Conservation (phyloP, 2,888 invertebrate genomes). For the Pocota personata region DNA sequence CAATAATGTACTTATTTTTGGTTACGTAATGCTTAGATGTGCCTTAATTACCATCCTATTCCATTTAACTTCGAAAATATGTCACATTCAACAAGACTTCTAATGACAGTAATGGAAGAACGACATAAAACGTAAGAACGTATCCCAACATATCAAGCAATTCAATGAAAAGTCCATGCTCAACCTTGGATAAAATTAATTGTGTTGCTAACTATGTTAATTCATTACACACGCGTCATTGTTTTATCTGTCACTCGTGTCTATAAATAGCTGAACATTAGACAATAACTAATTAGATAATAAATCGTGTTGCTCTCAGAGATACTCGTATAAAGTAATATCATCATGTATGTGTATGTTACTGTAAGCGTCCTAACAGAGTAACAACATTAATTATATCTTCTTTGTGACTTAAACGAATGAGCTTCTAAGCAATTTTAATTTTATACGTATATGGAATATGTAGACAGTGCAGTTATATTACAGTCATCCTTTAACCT, state of each 20-base stretch:
- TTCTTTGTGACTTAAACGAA: background rate
- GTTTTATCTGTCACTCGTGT: conserved; percentile 19
- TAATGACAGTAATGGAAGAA: background rate
- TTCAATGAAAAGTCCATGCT: background rate
- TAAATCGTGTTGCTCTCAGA: conserved; percentile 9
- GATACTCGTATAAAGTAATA: background rate
- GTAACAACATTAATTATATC: conserved; percentile 13
- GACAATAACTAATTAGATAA: conserved; percentile 37
- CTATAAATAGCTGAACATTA: conserved; percentile 24
- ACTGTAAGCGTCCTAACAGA: background rate
- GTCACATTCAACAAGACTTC: background rate
- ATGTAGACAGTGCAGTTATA: background rate
- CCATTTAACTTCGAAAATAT: background rate
- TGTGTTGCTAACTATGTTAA: conserved; percentile 10
- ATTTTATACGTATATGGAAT: background rate
- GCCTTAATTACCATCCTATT: background rate
- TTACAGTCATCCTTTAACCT: background rate
- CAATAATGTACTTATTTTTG: too few relatives aligned
- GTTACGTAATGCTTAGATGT: background rate
- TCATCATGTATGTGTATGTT: conserved; percentile 6
- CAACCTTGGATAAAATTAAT: conserved; percentile 18
- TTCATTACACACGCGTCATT: conserved; percentile 14
- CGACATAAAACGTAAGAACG: background rate
- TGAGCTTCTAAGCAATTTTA: background rate
- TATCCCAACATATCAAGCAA: background rate